phyloP scores from a whole-genome alignment of 1,140 invertebrate species.

The Anastrepha ludens region DNA sequence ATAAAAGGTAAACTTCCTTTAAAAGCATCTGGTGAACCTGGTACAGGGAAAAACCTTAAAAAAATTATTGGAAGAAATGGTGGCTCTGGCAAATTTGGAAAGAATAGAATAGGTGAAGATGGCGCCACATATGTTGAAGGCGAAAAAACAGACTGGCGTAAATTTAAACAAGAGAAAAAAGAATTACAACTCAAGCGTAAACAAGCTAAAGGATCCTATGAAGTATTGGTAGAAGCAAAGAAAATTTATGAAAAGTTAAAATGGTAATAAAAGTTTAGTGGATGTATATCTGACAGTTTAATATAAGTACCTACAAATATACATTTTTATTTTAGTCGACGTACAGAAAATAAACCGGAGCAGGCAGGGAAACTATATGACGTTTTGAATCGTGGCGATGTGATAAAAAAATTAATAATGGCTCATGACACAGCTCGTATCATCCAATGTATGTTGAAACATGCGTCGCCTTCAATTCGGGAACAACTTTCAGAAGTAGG shows the following conservation, averaged over 20 bases:
- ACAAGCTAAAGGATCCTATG: slow-evolving; percentile 78
- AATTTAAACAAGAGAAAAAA: slow-evolving; percentile 85
- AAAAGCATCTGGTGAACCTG: slow-evolving; percentile 28
- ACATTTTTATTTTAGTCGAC: slow-evolving; percentile 65
- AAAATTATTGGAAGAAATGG: too few relatives aligned
- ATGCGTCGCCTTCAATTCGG: slow-evolving; percentile 81
- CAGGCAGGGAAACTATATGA: slow-evolving; percentile 83
- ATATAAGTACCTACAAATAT: not conserved
- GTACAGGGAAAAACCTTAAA: slow-evolving; percentile 4
- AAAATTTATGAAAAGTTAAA: slow-evolving; percentile 86
- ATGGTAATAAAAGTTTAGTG: slow-evolving; percentile 67
- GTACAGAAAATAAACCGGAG: slow-evolving; percentile 78
- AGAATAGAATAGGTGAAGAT: slow-evolving; percentile 21
- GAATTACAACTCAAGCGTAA: slow-evolving; percentile 79
- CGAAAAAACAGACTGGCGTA: slow-evolving; percentile 81
- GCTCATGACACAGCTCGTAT: slow-evolving; percentile 92
- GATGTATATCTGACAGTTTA: not conserved
- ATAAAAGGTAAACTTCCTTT: slow-evolving; percentile 40
- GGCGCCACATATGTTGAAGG: slow-evolving; percentile 62
- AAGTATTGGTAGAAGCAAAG: slow-evolving; percentile 84
- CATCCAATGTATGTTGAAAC: slow-evolving; percentile 90
- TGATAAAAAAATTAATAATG: slow-evolving; percentile 84
- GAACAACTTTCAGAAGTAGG: slow-evolving; percentile 79
- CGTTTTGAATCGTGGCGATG: slow-evolving; percentile 80
- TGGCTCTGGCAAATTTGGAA: slow-evolving; percentile 48